Conservation (phyloP, 2,888 invertebrate species). For the Calameuta pallipes region DNA sequence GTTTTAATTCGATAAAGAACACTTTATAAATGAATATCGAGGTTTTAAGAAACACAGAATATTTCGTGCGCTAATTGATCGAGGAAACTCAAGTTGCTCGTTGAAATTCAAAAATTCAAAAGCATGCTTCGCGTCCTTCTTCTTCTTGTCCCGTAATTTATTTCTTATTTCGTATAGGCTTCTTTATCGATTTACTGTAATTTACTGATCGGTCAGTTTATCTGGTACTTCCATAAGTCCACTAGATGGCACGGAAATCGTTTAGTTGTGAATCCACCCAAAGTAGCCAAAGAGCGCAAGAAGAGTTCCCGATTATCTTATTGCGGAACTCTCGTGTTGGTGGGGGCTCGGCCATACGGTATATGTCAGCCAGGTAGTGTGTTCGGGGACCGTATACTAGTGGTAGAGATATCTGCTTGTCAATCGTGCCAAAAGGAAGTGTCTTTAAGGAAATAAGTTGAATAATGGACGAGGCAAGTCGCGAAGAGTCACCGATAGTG, state of each 20-base stretch:
- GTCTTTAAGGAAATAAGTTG: constrained; percentile 50
- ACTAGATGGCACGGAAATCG: neutral
- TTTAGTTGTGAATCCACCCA: neutral
- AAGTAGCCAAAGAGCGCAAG: constrained; percentile 11
- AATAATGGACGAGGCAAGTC: constrained; percentile 42
- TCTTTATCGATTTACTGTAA: neutral
- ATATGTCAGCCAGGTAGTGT: constrained; percentile 44
- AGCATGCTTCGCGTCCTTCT: neutral
- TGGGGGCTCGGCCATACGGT: constrained; percentile 10
- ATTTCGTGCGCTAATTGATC: neutral
- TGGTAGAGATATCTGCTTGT: neutral
- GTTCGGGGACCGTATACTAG: constrained; percentile 40
- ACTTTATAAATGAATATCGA: neutral
- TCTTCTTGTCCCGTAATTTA: neutral
- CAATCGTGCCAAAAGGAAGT: constrained; percentile 23
- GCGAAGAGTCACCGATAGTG: constrained; percentile 33
- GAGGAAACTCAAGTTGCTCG: neutral
- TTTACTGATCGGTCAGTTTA: neutral
- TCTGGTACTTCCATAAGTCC: neutral
- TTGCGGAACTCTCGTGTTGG: constrained; percentile 14
- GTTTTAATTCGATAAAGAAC: neutral
- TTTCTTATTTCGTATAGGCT: neutral
- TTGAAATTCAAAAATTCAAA: neutral
- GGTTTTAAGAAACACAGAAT: neutral
- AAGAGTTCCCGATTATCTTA: constrained; percentile 11